Evolutionary conservation across 2,113 vertebrate species (phyloP).

Genomic region (Crotalus viridis): DNA sequence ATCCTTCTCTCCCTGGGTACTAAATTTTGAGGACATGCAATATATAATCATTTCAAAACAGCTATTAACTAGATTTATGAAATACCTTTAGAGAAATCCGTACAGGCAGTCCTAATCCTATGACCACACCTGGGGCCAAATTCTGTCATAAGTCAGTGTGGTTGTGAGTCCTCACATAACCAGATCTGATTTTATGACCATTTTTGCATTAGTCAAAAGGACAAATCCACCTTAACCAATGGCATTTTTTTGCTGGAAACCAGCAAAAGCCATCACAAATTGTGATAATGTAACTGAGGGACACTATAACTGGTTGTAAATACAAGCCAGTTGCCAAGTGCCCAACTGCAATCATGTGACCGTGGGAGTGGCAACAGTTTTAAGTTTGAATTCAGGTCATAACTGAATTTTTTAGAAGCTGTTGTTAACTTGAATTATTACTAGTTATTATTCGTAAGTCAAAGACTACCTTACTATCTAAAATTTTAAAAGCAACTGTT

Average conservation of each 20-base stretch:
- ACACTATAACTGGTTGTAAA: neutral
- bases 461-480: neutral
- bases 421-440: neutral
- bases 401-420: neutral
- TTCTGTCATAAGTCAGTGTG: neutral
- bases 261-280: neutral
- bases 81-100: neutral
- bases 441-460: neutral
- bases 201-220: neutral
- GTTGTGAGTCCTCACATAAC: neutral
- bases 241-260: neutral
- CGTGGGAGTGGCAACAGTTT: neutral
- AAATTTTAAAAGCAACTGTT: neutral
- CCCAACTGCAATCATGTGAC: neutral
- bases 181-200: neutral
- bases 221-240: neutral
- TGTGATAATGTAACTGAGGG: neutral
- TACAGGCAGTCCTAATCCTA: neutral
- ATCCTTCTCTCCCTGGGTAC: neutral
- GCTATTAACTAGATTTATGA: neutral
- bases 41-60: neutral
- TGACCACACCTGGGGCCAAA: neutral
- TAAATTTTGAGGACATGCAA: conserved; percentile 7
- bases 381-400: neutral
- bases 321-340: neutral